Base-by-base conservation (phyloP, 2,113 vertebrate genomes). In the Rutilus rutilus region DNA sequence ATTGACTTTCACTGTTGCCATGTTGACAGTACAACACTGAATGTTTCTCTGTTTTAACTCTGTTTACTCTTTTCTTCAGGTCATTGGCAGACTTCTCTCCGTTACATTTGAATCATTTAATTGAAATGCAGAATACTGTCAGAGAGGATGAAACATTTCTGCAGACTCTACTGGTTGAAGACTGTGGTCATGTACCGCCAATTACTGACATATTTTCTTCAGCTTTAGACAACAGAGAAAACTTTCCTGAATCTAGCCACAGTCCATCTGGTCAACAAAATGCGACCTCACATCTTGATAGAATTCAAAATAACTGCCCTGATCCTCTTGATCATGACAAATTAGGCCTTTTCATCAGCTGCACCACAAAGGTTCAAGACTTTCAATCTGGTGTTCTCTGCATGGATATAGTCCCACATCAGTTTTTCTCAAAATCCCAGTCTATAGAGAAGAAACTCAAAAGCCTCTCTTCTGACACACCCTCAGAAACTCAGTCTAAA, bases 81-180 rank as follows among this genome's bases (percentile, higher is more conserved):
- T 77, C 85, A n/a, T 64, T 33, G 0, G 21, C 78, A 9, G 21
- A 74, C 75, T 17, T 75, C 86, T 86, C 86, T 77, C 82, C 33
- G 69, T 42, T 47, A 23, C 45, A 21, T 85, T 59, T 77, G 75
- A 42, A 27, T 75, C 52, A 50, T 14, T 71, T 78, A 23, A 73
- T 86, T 84, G 94, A 94, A 52, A 87, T 92, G 80, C 86, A 79
- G 64, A 89, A 91, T 65, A 84, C 83, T 39, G 89, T 91, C 87
- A 78, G 47, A 2, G 93, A 94, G 57, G 82, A 74, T 0, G 92
- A 93, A 60, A 74, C 57, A 21, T 88, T 89, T 47, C 87, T 93
- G 36, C 87, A 82, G 85, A 83, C 80, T 17, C 84, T 93, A 83
- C 87, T 54, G 73, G 86, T 67, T 83, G 89, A 77, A 21, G 62